Evolutionary conservation across 2,113 vertebrate genomes (phyloP).

Genomic region (Silurus asotus): DNA sequence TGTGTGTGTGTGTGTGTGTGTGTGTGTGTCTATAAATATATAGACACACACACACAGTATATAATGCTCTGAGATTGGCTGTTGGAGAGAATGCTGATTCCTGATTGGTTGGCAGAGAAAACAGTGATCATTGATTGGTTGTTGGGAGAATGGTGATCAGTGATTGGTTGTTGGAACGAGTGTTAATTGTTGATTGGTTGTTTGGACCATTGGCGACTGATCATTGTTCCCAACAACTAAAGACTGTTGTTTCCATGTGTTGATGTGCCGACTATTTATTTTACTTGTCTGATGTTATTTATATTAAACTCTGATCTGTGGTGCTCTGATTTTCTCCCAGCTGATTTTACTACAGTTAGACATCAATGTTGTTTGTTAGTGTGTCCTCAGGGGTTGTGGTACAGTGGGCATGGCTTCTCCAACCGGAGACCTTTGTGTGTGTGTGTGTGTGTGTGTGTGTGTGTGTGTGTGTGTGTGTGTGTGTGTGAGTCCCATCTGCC

Average conservation of each 20-base stretch:
- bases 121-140: background rate
- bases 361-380: background rate
- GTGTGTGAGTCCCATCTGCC: constrained; percentile 3
- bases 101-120: background rate
- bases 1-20: too few relatives aligned
- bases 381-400: background rate
- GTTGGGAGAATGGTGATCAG: background rate
- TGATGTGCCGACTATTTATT: background rate
- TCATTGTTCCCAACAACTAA: background rate
- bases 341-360: background rate
- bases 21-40: too few relatives aligned
- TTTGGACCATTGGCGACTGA: background rate
- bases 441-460: background rate
- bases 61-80: background rate
- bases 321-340: background rate
- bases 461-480: background rate
- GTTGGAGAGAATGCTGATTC: background rate
- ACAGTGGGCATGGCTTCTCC: background rate
- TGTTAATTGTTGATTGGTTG: too few relatives aligned
- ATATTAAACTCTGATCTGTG: background rate
- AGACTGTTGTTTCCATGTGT: background rate
- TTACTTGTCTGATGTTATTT: background rate
- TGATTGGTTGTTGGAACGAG: background rate
- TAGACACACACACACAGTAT: too few relatives aligned
- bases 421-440: background rate